These are phyloP conservation scores for Rallus limicola DNA, from an alignment of 2,113 vertebrate genomes.

Conservation along the genomic window DNA sequence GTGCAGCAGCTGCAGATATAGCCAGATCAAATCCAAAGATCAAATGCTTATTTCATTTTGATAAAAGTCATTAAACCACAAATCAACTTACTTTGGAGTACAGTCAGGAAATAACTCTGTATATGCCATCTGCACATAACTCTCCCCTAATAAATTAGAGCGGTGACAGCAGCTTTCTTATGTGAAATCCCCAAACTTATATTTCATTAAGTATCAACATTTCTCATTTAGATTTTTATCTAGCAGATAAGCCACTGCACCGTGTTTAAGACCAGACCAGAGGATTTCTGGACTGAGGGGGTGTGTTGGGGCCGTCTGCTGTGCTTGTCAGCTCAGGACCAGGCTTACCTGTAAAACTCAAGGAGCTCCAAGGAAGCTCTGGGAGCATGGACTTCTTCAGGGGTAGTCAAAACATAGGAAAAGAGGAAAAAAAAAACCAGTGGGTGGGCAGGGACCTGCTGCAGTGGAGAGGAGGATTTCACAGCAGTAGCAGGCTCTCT, in stretches of 20 bases:
- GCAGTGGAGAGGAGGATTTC: background rate
- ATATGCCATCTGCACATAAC: slow-evolving; percentile 58
- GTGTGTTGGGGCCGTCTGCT: background rate
- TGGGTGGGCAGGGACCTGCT: background rate
- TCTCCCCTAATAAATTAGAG: slow-evolving; percentile 37
- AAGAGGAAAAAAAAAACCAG: background rate
- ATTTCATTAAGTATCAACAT: slow-evolving; percentile 49
- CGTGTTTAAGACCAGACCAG: background rate
- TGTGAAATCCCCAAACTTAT: slow-evolving; percentile 45
- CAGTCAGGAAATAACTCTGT: slow-evolving; percentile 64
- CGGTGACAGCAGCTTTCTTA: slow-evolving; percentile 39
- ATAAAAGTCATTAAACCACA: slow-evolving; percentile 77
- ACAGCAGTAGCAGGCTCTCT: background rate
- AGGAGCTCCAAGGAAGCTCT: background rate
- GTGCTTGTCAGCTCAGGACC: background rate
- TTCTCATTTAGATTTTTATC: slow-evolving; percentile 52
- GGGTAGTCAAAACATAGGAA: background rate
- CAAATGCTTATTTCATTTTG: slow-evolving; percentile 77
- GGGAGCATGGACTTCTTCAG: background rate
- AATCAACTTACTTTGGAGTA: slow-evolving; percentile 64
- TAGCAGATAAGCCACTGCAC: slow-evolving; percentile 23
- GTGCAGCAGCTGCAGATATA: slow-evolving; percentile 71
- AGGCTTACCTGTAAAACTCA: background rate
- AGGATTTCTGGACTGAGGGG: background rate
- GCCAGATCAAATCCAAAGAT: slow-evolving; percentile 74